These are phyloP conservation scores for Fulica atra DNA, from an alignment of 2,113 vertebrate genomes.

Conservation along the genomic window DNA sequence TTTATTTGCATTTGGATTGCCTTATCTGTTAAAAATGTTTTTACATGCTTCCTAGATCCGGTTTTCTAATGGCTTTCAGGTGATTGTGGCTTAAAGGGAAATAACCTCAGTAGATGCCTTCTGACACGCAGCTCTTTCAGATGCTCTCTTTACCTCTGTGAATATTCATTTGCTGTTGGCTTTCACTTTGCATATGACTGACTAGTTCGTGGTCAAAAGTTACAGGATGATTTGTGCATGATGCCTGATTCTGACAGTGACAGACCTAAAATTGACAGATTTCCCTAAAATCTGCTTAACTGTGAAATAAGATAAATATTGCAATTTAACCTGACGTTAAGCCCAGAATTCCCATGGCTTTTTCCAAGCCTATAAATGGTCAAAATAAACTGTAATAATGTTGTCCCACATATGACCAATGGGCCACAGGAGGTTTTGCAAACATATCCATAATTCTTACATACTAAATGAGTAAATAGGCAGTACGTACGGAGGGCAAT, in stretches of 20 bases:
- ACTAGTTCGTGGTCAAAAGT: background rate
- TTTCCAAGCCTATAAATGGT: background rate
- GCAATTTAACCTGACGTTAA: background rate
- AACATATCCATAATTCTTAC: accelerated
- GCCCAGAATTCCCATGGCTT: accelerated
- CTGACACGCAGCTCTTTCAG: background rate
- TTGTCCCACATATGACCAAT: background rate
- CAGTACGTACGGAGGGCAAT: constrained; percentile 71
- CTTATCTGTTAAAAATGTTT: background rate
- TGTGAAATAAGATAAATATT: background rate
- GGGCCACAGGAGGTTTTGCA: background rate
- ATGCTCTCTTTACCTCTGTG: background rate
- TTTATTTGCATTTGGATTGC: background rate
- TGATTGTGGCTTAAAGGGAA: background rate
- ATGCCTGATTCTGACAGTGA: background rate
- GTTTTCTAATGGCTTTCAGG: background rate
- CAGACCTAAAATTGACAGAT: accelerated
- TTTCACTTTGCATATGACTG: background rate
- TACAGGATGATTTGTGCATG: background rate
- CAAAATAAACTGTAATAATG: background rate
- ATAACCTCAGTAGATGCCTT: background rate
- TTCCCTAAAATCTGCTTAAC: background rate
- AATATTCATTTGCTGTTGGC: background rate
- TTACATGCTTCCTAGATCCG: background rate
- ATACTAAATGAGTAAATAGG: background rate